These are phyloP conservation scores for Chironex yamaguchii DNA, from an alignment of 30 jellyfish, hydroid and myxozoan genomes.

Conservation along the genomic window DNA sequence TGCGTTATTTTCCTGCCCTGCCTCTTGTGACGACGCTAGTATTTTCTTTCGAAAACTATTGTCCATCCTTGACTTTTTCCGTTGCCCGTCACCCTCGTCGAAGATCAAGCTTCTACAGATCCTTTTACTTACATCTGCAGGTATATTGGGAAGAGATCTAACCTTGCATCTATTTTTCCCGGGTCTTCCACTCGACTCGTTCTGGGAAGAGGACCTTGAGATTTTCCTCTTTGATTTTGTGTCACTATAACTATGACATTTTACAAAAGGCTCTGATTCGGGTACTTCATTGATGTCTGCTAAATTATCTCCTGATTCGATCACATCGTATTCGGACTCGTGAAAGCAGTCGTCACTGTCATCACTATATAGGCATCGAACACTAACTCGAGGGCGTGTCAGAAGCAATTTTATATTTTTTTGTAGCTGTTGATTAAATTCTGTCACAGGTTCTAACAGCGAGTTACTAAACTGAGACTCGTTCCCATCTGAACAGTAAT, in stretches of 20 bases:
- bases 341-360: constrained; percentile 95
- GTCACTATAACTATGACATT: background rate
- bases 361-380: constrained; percentile 56
- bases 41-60: background rate
- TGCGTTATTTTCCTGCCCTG: no score
- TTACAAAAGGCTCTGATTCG: background rate
- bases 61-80: background rate
- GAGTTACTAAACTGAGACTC: no score
- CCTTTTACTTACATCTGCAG: background rate
- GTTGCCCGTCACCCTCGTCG: background rate
- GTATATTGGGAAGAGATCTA: constrained; percentile 57
- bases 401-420: constrained; percentile 64
- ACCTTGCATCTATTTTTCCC: background rate
- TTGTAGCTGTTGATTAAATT: constrained; percentile 19
- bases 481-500: no score
- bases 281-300: background rate
- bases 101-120: background rate
- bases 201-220: background rate
- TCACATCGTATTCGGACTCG: constrained; percentile 97
- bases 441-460: no score
- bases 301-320: constrained; percentile 77
- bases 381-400: constrained; percentile 76
- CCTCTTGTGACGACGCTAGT: no score
- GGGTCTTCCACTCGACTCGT: background rate
- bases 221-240: background rate